Evolutionary conservation across 2,113 vertebrate genomes (phyloP), one percentile per base, ranked within the genome.

Genomic region (Caranx ignobilis): DNA sequence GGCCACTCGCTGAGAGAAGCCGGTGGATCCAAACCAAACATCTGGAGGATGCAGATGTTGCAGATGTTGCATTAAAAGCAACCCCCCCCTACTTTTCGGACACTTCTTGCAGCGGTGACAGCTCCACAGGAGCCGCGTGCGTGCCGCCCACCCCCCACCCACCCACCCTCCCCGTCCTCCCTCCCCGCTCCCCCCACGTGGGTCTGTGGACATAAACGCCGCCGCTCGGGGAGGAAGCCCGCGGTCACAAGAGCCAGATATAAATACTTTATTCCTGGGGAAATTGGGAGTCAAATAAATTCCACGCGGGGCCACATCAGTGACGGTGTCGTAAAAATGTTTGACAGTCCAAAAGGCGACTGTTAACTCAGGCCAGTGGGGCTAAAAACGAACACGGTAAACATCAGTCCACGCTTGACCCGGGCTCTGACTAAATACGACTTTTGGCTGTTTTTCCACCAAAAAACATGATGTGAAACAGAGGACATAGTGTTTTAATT

Each of bases 241-340:
- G 90, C 84, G 87, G 91, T 82, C 87, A 71, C 84, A 11, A 47
- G 85, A 82, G 80, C 81, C 85, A 89, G 90, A 93, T 92, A 94
- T 94, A 94, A 93, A 93, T 93, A 93, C 89, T 84, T 87, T 88
- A 90, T 92, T 93, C 81, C 89, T 62, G 85, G 84, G 90, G 91
- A 90, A 91, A 94, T 91, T 85, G 83, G 88, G 90, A 94, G 92
- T 92, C 89, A 90, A 94, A 94, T 94, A 94, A 93, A 95, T 94
- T 93, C 90, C 91, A 79, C 76, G 18, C 68, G 45, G 60, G 41
- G 79, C 92, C 94, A 94, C 94, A 93, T 94, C 92, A 93, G 71
- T 90, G 88, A 73, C 72, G 68, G 84, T 35, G 88, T 93, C 87
- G 84, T 93, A 93, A 93, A 94, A 79, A 66, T 13, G 18, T 83